Evolutionary conservation across 2,797 vertebrate genomes (phyloP).

Genomic region (Nasua narica): DNA sequence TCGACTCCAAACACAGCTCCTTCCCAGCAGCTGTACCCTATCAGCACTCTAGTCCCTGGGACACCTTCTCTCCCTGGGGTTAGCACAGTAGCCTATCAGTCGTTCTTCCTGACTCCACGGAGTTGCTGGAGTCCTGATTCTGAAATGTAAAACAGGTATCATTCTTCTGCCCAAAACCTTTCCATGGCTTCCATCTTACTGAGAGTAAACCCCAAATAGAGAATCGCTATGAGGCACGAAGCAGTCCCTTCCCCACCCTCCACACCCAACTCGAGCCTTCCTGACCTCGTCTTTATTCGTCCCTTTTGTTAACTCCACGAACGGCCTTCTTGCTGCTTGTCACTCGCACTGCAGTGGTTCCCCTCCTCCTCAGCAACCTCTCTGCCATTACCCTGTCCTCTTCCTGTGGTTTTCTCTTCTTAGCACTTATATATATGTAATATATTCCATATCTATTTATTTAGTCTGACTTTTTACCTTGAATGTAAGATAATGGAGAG

Average conservation of each 20-base stretch:
- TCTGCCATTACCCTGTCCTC: neutral
- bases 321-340: neutral
- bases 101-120: neutral
- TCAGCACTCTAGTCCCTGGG: neutral
- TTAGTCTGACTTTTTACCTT: neutral
- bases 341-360: neutral
- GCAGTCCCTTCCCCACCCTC: too few species aligned
- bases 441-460: neutral
- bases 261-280: rapidly evolving
- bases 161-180: neutral
- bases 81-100: neutral
- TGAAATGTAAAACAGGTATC: neutral
- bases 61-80: too few species aligned
- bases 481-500: neutral
- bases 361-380: neutral
- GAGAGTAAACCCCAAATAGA: neutral
- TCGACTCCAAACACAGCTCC: neutral
- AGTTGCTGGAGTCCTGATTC: neutral
- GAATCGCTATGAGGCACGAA: neutral
- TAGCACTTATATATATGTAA: neutral
- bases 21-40: neutral
- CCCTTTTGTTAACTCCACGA: too few species aligned
- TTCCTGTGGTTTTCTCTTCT: neutral
- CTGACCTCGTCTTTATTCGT: neutral
- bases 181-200: neutral